phyloP scores from a whole-genome alignment of 2,797 vertebrate genomes.

The Pyrocephalus nanus region DNA sequence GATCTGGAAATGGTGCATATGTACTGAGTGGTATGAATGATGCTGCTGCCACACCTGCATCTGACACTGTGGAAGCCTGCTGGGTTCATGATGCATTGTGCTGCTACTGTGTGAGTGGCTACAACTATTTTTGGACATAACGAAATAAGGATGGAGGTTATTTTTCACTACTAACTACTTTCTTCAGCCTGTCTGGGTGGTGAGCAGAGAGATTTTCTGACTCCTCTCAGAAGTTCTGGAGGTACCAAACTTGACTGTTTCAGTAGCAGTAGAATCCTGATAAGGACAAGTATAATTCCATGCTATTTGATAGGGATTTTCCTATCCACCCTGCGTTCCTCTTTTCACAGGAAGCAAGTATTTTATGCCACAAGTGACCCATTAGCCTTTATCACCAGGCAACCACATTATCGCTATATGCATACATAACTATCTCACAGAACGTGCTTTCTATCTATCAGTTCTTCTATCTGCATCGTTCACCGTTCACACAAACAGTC shows the following conservation, averaged over 20 bases:
- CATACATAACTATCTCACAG: neutral
- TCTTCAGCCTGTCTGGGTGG: neutral
- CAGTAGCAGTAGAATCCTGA: neutral
- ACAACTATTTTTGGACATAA: neutral
- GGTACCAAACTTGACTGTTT: neutral
- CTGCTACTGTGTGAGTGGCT: neutral
- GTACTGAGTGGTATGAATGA: neutral
- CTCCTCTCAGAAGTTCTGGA: neutral
- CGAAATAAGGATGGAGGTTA: neutral
- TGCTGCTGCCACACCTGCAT: neutral
- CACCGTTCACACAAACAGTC: neutral
- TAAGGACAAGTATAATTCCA: neutral
- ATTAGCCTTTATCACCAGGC: constrained; percentile 16
- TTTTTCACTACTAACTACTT: neutral
- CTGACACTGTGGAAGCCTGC: neutral
- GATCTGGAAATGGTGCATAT: neutral
- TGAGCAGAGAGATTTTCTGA: neutral
- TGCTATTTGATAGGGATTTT: neutral
- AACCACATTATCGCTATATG: neutral
- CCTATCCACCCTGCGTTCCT: neutral
- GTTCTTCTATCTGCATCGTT: neutral
- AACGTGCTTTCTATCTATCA: neutral
- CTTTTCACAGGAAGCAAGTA: neutral
- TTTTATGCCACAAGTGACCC: neutral
- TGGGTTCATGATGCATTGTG: neutral